phyloP scores from a whole-genome alignment of 2,113 vertebrate species.

The Bothrops jararaca region DNA sequence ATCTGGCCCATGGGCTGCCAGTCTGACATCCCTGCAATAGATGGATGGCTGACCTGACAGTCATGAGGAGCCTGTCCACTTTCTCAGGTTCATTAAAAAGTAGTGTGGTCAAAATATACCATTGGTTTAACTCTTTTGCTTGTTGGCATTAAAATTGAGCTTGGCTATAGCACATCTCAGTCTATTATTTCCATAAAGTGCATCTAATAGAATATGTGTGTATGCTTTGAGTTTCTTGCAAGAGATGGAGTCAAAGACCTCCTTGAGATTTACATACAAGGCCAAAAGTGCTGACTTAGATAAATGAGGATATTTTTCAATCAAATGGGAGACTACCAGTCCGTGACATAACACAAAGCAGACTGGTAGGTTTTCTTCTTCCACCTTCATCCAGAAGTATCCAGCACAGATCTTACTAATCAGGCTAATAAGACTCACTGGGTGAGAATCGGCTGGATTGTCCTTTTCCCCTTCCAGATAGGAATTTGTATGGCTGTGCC shows the following conservation, averaged over 20 bases:
- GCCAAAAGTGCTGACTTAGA: background rate
- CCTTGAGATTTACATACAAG: background rate
- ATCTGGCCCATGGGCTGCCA: too few species aligned
- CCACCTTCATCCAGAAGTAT: background rate
- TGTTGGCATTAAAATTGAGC: background rate
- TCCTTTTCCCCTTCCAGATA: background rate
- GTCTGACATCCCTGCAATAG: background rate
- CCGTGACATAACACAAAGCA: background rate
- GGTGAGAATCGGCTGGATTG: background rate
- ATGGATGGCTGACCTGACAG: background rate
- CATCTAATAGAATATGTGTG: background rate
- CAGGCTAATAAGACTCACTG: background rate
- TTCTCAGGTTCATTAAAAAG: background rate
- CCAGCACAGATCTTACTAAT: background rate
- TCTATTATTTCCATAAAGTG: background rate
- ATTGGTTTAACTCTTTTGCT: background rate
- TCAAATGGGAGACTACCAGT: background rate
- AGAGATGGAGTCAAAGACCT: background rate
- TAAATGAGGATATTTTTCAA: background rate
- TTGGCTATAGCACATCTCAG: background rate
- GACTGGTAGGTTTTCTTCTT: background rate
- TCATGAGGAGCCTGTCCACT: background rate
- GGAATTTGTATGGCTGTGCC: background rate
- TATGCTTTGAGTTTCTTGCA: background rate
- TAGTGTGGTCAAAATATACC: background rate